Evolutionary conservation across 2,113 vertebrate genomes (phyloP), one percentile per base, ranked within the genome.

Genomic region (Cariama cristata): DNA sequence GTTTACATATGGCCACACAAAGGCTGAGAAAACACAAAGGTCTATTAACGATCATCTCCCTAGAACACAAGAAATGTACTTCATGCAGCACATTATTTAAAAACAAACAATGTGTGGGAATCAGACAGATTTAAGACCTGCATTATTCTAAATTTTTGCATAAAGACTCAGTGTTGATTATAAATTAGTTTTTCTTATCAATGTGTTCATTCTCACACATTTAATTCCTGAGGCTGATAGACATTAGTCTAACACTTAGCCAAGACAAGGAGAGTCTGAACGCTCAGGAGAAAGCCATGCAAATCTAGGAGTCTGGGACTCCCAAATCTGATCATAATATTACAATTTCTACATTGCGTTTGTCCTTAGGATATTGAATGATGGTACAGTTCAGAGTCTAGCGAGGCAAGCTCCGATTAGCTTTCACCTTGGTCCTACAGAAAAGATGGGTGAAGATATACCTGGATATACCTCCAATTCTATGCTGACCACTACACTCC

Each of bases 171-270:
- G 88, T 40, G 96, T 94, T 92, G 96, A 92, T 96, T 97, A 96
- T 90, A 96, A 94, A 96, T 97, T 97, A 95, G 93, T 84, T 96
- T 94, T 92, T 91, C 95, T 97, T 95, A 97, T 95, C 93, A 97
- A 89, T 97, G 96, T 95, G 92, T 96, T 97, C 95, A 62, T 89
- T 97, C 97, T 97, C 95, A 5, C 96, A 97, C 92, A 93, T 93
- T 95, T 92, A 93, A 92, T 96, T 96, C 90, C 95, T 96, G 76
- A 93, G 93, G 79, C 92, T 96, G 96, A 96, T 89, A 97, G 93
- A 96, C 96, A 85, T 93, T 95, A 95, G 95, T 97, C 94, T 97
- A 96, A 95, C 95, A 97, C 94, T 96, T 96, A 94, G 95, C 85
- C 49, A 96, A 97, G 95, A 92, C 91, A 95, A 95, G 94, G 86